These are phyloP conservation scores for Teleogryllus oceanicus DNA, from an alignment of 2,888 invertebrate genomes.

Conservation along the genomic window DNA sequence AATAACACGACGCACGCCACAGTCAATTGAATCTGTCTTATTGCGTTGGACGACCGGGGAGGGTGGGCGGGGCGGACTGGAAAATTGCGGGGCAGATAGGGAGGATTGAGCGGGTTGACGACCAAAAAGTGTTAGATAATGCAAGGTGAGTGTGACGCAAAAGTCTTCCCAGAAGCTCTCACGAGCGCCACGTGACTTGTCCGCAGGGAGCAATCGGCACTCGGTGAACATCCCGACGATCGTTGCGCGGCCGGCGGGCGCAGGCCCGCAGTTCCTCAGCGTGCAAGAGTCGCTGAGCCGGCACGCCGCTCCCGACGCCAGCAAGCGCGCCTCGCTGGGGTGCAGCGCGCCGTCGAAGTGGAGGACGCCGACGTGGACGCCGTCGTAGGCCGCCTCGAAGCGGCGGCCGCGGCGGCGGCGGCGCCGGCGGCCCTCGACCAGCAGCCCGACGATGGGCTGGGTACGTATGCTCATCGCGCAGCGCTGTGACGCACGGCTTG, in stretches of 20 bases:
- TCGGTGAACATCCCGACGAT: slow-evolving; percentile 25
- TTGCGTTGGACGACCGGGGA: too few species aligned
- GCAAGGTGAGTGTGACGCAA: too few species aligned
- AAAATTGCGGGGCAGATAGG: too few species aligned
- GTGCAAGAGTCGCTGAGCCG: slow-evolving; percentile 57
- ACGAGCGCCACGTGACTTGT: too few species aligned
- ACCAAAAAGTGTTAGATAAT: too few species aligned
- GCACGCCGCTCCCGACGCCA: slow-evolving; percentile 46
- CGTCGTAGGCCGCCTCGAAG: slow-evolving; percentile 29
- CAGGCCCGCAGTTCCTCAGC: slow-evolving; percentile 41
- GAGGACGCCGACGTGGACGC: slow-evolving; percentile 21
- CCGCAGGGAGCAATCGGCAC: slow-evolving; percentile 18
- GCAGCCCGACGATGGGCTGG: background rate
- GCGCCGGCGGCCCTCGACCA: slow-evolving; percentile 41
- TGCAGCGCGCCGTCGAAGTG: slow-evolving; percentile 27
- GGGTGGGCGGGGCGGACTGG: too few species aligned
- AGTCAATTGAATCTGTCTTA: too few species aligned
- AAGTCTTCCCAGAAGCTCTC: too few species aligned
- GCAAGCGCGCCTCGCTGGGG: slow-evolving; percentile 41
- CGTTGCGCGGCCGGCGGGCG: background rate
- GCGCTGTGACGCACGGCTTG: too few species aligned
- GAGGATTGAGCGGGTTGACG: too few species aligned
- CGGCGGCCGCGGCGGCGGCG: slow-evolving; percentile 19
- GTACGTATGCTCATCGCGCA: background rate
- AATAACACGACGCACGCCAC: too few species aligned